A percentile compares a stretch with the other conserved stretches of the same genome.
These are phyloP conservation scores for Adineta ricciae DNA, from an alignment of 2,888 invertebrate species.

Conservation along the genomic window DNA sequence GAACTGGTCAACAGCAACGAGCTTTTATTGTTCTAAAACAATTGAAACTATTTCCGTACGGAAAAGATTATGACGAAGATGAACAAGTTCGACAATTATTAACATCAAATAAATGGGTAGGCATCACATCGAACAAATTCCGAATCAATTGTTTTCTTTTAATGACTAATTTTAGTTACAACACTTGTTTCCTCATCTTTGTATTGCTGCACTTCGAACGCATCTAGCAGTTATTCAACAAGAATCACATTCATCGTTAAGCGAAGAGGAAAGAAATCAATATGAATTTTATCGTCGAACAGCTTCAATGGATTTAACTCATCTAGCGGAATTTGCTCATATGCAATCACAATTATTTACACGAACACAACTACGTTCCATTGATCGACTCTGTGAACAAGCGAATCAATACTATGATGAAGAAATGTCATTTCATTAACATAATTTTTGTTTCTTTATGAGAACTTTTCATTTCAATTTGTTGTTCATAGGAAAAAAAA, in stretches of 20 bases:
- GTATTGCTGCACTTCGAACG: not conserved
- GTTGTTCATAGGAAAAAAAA: too few relatives aligned
- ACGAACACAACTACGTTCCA: not conserved
- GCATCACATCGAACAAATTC: too few relatives aligned
- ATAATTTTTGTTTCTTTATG: not conserved
- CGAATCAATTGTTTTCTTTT: not conserved
- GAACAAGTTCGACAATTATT: constrained; percentile 8
- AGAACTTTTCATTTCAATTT: too few relatives aligned
- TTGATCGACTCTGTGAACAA: constrained; percentile 8
- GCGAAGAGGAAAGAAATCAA: not conserved
- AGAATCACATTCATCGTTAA: not conserved
- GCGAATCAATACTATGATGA: not conserved
- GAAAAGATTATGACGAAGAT: not conserved
- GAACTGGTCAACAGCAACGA: not conserved
- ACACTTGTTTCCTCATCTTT: constrained; percentile 8
- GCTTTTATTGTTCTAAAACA: not conserved
- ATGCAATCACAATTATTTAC: not conserved
- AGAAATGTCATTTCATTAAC: not conserved
- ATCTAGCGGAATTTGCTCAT: constrained; percentile 3
- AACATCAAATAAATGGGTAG: not conserved
- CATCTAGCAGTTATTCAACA: not conserved
- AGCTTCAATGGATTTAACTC: not conserved
- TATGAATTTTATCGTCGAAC: not conserved
- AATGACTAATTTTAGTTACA: not conserved
- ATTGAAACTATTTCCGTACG: not conserved